Evolutionary conservation across 2,113 vertebrate species (phyloP), one percentile per base, ranked within the genome.

Genomic region (Paraplagusia blochii): DNA sequence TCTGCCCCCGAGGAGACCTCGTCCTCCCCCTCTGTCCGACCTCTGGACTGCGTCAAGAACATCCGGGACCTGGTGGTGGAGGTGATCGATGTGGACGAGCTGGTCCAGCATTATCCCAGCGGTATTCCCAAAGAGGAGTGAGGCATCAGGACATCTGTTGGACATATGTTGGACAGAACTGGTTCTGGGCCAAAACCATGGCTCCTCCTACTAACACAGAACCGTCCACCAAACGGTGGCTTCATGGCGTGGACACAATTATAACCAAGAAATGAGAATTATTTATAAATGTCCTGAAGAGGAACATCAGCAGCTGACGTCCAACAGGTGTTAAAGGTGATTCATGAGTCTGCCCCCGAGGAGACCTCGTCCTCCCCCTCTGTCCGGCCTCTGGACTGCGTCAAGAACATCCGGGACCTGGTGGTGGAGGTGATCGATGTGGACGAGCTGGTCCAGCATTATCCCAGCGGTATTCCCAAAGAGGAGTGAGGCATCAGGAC

Each of bases 11-110:
- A 69, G 11, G 72, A 60, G 2, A 12, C 17, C 0, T 7, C 16
- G 2, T 13, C 65, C 11, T 10, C 22, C 35, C 72, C 65, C 0
- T n/a, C 15, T 5, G 19, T n/a, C 12, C 60, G 0, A 8, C 18
- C 85, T 3, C 58, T 22, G 8, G 89, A 84, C 70, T 80, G 72
- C 56, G 19, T 90, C 69, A 82, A 71, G 69, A 78, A 75, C 62
- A 89, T 90, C 73, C 79, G 85, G 0, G 69, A 89, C 18, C 82
- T 91, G 57, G 80, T 89, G 64, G 53, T 51, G 66, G 89, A 90
- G 50, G 86, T 88, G 58, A 74, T 84, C 5, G 85, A 89, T 58
- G 74, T 88, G 65, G 74, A 84, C 76, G 79, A 89, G 52, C 44
- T 80, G 42, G 12, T 84, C 50, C 59, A 81, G 35, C 76, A 10